A percentile compares a stretch with the other conserved stretches of the same genome.
These are phyloP conservation scores for Pogonomyrmex californicus DNA, from an alignment of 1,140 invertebrate species.

Conservation along the genomic window DNA sequence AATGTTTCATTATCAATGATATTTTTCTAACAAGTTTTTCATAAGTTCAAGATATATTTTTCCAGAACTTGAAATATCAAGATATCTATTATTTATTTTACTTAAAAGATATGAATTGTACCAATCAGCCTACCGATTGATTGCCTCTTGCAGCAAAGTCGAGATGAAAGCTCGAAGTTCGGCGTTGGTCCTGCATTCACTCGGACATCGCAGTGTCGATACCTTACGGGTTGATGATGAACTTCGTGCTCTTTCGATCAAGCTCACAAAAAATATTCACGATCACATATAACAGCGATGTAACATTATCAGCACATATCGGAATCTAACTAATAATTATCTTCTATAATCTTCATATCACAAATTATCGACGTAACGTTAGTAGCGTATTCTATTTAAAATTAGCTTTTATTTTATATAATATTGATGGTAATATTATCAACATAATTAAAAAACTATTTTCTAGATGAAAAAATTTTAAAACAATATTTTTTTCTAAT, in stretches of 20 bases:
- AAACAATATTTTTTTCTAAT: background rate
- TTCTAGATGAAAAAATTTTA: background rate
- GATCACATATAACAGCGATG: background rate
- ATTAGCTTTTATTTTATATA: conserved; percentile 1
- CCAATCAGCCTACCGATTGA: conserved; percentile 26
- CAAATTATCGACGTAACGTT: background rate
- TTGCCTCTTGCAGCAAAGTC: conserved; percentile 4
- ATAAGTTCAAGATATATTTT: background rate
- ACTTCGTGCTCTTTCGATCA: conserved; percentile 38
- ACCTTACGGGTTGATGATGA: conserved; percentile 52
- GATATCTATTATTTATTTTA: background rate
- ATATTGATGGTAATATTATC: background rate
- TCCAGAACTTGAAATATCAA: background rate
- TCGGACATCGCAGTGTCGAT: conserved; percentile 52
- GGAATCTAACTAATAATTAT: background rate
- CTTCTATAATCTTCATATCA: background rate
- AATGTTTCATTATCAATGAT: background rate
- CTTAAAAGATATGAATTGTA: background rate
- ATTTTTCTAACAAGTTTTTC: background rate
- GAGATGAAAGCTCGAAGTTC: conserved; percentile 23
- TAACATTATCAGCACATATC: background rate
- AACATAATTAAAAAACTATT: background rate
- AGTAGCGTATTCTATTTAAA: background rate
- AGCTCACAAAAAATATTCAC: background rate
- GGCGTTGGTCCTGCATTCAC: background rate